phyloP scores from a whole-genome alignment of 1,140 invertebrate genomes.

The Eriosoma lanigerum region DNA sequence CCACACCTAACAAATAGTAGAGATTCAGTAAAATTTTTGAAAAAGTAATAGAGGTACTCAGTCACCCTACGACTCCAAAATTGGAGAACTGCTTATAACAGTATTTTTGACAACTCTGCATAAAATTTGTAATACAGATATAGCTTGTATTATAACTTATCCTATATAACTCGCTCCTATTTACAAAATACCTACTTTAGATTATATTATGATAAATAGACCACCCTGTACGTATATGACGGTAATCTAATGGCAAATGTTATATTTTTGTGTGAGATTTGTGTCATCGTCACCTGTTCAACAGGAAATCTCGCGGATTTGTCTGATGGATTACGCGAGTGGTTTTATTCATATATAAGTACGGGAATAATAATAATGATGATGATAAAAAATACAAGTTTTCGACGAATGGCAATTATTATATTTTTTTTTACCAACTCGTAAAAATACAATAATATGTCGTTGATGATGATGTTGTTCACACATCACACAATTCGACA shows the following conservation, averaged over 20 bases:
- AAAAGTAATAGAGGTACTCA: too few species aligned
- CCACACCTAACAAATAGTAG: too few species aligned
- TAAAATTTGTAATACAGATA: too few species aligned
- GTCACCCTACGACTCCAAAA: too few species aligned
- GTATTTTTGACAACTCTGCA: too few species aligned
- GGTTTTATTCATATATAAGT: slow-evolving; percentile 22
- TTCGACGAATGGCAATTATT: slow-evolving; percentile 23
- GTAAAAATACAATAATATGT: not conserved
- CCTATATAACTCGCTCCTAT: too few species aligned
- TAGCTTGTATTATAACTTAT: too few species aligned
- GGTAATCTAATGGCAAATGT: not conserved
- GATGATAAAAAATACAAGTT: slow-evolving; percentile 34
- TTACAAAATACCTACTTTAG: too few species aligned
- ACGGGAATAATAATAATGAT: slow-evolving; percentile 15
- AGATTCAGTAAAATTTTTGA: too few species aligned
- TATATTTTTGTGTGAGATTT: not conserved
- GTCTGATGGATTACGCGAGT: slow-evolving; percentile 27
- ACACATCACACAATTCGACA: not conserved
- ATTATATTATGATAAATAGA: too few species aligned
- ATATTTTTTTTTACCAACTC: slow-evolving; percentile 1
- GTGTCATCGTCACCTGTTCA: slow-evolving; percentile 19
- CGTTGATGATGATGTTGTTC: not conserved
- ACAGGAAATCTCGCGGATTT: slow-evolving; percentile 16
- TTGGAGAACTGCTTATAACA: too few species aligned
- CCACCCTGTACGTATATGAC: not conserved